Base-by-base conservation (phyloP, 2,113 vertebrate species). In the Climacteris rufus region DNA sequence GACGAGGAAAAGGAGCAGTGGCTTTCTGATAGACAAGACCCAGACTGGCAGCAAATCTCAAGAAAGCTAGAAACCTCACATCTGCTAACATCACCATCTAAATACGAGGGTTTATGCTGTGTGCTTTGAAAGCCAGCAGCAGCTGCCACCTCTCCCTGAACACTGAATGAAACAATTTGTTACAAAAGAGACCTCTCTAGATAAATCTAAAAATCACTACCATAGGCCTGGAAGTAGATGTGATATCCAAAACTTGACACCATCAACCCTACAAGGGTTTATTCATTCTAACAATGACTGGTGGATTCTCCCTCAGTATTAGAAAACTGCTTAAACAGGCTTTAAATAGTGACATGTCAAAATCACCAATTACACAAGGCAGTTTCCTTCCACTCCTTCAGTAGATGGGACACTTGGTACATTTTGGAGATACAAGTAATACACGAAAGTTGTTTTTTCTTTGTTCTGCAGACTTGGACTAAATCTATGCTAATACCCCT, bases 131-230 rank as follows among this genome's bases (percentile, higher is more conserved):
- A 92, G 61, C 61, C 88, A 39, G 85, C 52, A 92, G 89, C 89
- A 95, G 92, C 87, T 94, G 63, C 27, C 44, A 68, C 31, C 77
- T 52, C 22, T 7, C 74, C 7, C 3, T 12, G 70, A 96, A 89
- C 11, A 61, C 16, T 10, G 85, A 96, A 89, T 94, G 49, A 83
- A 97, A 94, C 45, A 78, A 93, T 93, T 97, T 89, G 88, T 97
- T 96, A 87, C 78, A 91, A 97, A 70, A 93, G 45, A 66, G 76
- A 85, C 56, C 39, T 96, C 93, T 97, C 87, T 94, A 92, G 96
- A 96, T 96, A 92, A 97, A 93, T 96, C 76, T 96, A 83, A 72
- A 87, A 95, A 83, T 87, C 33, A 5, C 72, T 50, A 65, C 37
- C 25, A 31, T 17, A 40, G 75, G 37, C 39, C 84, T 87, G 45